Base-by-base conservation (phyloP, 1,140 invertebrate species). In the Centruroides sculpturatus region DNA sequence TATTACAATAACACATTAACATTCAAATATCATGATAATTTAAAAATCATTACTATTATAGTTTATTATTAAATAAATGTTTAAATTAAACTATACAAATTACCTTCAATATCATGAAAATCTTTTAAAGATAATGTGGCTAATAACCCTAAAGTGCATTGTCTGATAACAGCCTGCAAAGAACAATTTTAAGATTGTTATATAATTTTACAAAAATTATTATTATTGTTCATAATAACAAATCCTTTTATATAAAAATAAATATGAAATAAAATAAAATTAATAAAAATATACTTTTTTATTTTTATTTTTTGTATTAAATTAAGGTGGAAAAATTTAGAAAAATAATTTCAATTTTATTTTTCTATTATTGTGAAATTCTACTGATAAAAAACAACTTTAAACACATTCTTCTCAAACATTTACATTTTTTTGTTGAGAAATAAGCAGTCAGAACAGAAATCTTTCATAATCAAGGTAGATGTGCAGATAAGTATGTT, bases 51-150 rank as follows among this genome's bases (percentile, higher is more conserved):
- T 9, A 55, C 13, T 11, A 55, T 55, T 9, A 10, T 55, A 55
- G 1, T 23, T 35, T 11, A 11, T 11, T 35, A 11, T 35, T 23
- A 3, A 12, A 47, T n/a, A 23, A 13, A 56, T 56, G 5, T 7
- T 23, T 23, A 50, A 47, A 8, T 23, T 12, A 10, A 23, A n/a
- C 50, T 56, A 56, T 23, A 47, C 12, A 56, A 2, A 56, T 13
- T 76, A 88, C 86, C 85, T 82, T 91, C 87, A 65, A 90, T 80
- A 72, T 89, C 86, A 70, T 83, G 85, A 72, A 89, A 90, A 70
- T 89, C 84, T 70, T 87, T 82, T 57, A 86, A 74, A 9, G 86
- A 86, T 56, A 90, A 76, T 73, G 88, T 86, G 11, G 87, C 74
- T 23, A 90, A 71, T 52, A 90, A 72, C 47, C 86, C 84, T 4